Conservation (phyloP, 2,113 vertebrate genomes). For the Atractosteus spatula region DNA sequence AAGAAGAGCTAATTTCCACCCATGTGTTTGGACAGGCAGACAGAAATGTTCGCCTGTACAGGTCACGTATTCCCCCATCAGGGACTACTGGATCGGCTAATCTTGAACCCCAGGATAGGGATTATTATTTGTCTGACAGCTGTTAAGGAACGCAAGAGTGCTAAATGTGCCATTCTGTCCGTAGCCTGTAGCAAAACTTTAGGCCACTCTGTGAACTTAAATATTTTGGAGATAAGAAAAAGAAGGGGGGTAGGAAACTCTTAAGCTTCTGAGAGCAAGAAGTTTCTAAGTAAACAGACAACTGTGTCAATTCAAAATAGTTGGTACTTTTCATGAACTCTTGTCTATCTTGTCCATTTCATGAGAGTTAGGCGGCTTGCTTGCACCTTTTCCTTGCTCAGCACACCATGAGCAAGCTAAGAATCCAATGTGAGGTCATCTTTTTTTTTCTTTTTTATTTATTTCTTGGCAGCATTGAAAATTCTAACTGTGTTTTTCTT, state of each 20-base stretch:
- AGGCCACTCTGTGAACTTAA: background rate
- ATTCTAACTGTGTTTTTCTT: too few relatives aligned
- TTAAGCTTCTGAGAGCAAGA: constrained; percentile 11
- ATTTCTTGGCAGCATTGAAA: too few relatives aligned
- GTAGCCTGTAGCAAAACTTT: background rate
- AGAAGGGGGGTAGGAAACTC: background rate
- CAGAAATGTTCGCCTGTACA: constrained; percentile 18
- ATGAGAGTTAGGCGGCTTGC: too few relatives aligned
- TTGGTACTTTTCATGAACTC: constrained; percentile 22
- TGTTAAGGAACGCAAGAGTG: constrained; percentile 34
- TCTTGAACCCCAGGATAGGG: constrained; percentile 40
- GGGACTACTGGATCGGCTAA: constrained; percentile 47
- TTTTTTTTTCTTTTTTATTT: too few relatives aligned
- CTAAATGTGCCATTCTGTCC: background rate
- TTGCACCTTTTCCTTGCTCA: too few relatives aligned
- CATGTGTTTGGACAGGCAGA: constrained; percentile 30
- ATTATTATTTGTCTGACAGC: constrained; percentile 53
- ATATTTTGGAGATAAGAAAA: background rate
- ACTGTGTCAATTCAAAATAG: constrained; percentile 24
- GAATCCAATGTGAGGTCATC: too few relatives aligned
- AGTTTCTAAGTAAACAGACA: constrained; percentile 28
- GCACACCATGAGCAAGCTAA: too few relatives aligned
- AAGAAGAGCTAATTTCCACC: constrained; percentile 29
- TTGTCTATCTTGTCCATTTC: constrained; percentile 4
- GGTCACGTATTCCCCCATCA: constrained; percentile 15